Base-by-base conservation (phyloP, 1,140 invertebrate species). In the Leptestheria dahalacensis region DNA sequence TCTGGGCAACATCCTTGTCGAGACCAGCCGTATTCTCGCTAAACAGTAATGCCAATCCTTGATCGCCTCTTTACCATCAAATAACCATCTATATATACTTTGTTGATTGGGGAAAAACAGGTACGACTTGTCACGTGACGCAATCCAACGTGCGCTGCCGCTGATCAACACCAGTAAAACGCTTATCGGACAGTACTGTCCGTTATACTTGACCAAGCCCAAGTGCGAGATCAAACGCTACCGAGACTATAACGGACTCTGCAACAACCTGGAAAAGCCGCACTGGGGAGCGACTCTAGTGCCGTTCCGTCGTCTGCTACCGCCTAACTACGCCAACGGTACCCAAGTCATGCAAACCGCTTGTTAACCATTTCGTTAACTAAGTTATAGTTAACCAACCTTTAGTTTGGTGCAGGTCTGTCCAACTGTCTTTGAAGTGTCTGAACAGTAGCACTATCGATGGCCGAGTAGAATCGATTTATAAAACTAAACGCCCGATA, bases 291-390 rank as follows among this genome's bases (percentile, higher is more conserved):
- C 65, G 28, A 65, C 71, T 6, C 62, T 69, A 25, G 71, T 68
- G 3, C 68, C 73, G 18, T 68, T 49, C 18, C 76, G 76, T 51
- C 69, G 85, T 58, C 68, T 86, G 29, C 67, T 86, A 26, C 76
- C 77, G 56, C 76, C 84, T 1, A 75, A 73, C 64, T 86, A 86
- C 68, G 71, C 74, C 47, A 82, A 86, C 68, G 82, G 81, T 69
- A 68, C 4, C 20, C 20, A 23, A 18, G n/a, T n/a, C n/a, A n/a
- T n/a, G n/a, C n/a, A n/a, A n/a, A n/a, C n/a, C n/a, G n/a, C n/a
- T n/a, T n/a, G n/a, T n/a, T n/a, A n/a, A n/a, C n/a, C n/a, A n/a
- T n/a, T n/a, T n/a, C n/a, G n/a, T n/a, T n/a, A n/a, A n/a, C n/a
- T n/a, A n/a, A n/a, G n/a, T n/a, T n/a, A n/a, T n/a, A n/a, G n/a